Conservation (phyloP, 2,888 invertebrate genomes). For the Salpingus planirostris region DNA sequence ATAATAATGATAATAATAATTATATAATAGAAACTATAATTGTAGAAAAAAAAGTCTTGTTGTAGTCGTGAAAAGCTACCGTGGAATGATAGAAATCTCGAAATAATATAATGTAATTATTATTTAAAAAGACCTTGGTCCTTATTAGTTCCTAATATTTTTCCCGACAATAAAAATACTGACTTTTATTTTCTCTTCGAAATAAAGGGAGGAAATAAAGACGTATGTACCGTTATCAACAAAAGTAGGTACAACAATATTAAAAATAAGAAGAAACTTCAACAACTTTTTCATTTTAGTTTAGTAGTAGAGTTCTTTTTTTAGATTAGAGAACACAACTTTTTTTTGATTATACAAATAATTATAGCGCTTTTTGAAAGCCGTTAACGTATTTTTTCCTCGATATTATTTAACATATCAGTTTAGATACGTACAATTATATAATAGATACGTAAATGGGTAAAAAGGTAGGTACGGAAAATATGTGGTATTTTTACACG, state of each 20-base stretch:
- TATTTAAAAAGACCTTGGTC: conserved; percentile 33
- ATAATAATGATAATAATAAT: conserved; percentile 32
- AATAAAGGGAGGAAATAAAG: no score
- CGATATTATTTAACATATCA: no score
- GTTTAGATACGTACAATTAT: no score
- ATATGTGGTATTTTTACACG: conserved; percentile 29
- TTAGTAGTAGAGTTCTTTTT: no score
- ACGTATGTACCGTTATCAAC: neutral
- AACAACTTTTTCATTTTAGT: conserved; percentile 6
- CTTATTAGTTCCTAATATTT: no score
- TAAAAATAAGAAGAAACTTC: conserved; percentile 4
- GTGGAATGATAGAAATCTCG: conserved; percentile 41
- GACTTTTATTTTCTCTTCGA: no score
- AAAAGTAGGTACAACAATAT: conserved; percentile 1
- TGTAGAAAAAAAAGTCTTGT: conserved; percentile 40
- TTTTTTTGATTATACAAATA: conserved; percentile 12
- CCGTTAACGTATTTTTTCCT: no score
- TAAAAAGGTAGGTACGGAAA: conserved; percentile 9
- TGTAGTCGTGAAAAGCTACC: conserved; percentile 35
- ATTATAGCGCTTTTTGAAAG: no score
- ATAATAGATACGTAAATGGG: no score
- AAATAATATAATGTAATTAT: conserved; percentile 19
- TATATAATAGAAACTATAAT: conserved; percentile 36
- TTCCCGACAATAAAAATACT: conserved; percentile 32
- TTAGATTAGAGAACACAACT: conserved; percentile 9